A percentile compares a stretch with the other conserved stretches of the same genome.
Conservation (phyloP, 2,113 vertebrate species). For the Burhinus oedicnemus region DNA sequence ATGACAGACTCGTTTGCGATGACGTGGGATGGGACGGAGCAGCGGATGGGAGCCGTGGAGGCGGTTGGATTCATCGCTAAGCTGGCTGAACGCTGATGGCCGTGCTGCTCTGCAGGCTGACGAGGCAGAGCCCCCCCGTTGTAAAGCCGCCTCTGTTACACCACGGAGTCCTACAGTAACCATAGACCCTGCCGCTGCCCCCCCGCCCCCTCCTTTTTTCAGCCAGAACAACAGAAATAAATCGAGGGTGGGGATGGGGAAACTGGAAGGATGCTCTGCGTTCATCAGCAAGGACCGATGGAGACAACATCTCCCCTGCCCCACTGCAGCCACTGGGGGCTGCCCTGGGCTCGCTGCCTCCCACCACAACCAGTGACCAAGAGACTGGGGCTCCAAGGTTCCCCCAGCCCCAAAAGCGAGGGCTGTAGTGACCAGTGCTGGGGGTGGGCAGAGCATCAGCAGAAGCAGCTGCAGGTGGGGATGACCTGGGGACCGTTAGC, state of each 20-base stretch:
- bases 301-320: background rate
- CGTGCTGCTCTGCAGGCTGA: background rate
- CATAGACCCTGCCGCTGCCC: background rate
- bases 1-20: accelerated
- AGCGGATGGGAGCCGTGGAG: background rate
- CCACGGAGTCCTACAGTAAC: accelerated
- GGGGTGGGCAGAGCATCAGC: background rate
- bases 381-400: background rate
- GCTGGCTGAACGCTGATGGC: background rate
- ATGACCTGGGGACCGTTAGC: background rate
- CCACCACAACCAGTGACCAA: background rate
- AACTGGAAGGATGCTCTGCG: accelerated
- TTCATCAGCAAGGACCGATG: background rate
- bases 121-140: background rate
- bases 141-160: background rate
- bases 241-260: accelerated
- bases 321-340: too few species aligned
- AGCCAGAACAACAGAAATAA: background rate
- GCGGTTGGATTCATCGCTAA: background rate
- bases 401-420: background rate
- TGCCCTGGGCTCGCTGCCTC: too few species aligned
- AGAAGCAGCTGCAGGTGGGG: background rate
- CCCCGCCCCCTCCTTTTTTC: too few species aligned
- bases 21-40: background rate
- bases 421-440: too few species aligned